These are phyloP conservation scores for Carassius carassius DNA, from an alignment of 2,113 vertebrate genomes.

Conservation along the genomic window DNA sequence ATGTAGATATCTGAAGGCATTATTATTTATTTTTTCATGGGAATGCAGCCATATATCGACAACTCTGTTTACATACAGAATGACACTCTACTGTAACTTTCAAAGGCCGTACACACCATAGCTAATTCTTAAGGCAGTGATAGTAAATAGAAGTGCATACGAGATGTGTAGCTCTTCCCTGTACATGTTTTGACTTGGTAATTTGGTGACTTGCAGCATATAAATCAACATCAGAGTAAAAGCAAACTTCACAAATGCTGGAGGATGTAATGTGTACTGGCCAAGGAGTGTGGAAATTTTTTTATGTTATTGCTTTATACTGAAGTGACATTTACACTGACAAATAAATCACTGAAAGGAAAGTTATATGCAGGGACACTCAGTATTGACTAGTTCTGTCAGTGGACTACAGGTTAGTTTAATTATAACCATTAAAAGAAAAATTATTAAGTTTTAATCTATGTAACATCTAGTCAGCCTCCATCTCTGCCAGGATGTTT, in stretches of 20 bases:
- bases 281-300: constrained; percentile 40
- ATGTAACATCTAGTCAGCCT: background rate
- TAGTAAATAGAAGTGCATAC: background rate
- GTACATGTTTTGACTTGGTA: background rate
- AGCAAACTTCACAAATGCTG: background rate
- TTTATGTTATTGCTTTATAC: constrained; percentile 15
- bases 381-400: background rate
- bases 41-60: constrained; percentile 58
- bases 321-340: constrained; percentile 15
- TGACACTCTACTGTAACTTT: constrained; percentile 50
- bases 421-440: background rate
- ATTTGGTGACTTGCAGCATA: background rate
- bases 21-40: constrained; percentile 58
- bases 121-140: background rate
- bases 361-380: constrained; percentile 7
- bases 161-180: background rate
- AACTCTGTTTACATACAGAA: constrained; percentile 55
- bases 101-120: constrained; percentile 34
- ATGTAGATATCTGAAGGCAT: constrained; percentile 27
- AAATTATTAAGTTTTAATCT: background rate
- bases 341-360: background rate
- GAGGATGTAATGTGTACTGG: constrained; percentile 17
- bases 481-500: constrained; percentile 12
- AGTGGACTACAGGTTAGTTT: background rate
- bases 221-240: background rate